Conservation (phyloP, 2,888 invertebrate species). For the Helobdella robusta region DNA sequence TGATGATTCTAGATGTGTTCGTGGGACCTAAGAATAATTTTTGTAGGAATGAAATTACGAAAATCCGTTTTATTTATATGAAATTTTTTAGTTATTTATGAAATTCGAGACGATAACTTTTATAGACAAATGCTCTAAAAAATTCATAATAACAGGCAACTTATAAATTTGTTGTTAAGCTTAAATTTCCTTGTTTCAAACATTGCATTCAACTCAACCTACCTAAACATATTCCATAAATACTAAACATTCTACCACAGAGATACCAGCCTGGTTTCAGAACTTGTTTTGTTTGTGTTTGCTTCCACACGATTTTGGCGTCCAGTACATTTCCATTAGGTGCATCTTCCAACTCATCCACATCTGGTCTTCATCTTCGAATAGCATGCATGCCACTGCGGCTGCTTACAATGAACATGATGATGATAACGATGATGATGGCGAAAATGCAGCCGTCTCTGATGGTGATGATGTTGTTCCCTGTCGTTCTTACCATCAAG, state of each 20-base stretch:
- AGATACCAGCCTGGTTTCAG: neutral
- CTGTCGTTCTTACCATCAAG: neutral
- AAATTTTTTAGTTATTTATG: no score
- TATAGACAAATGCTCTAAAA: no score
- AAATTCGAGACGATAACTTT: no score
- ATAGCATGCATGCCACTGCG: neutral
- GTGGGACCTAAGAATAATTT: no score
- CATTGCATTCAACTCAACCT: no score
- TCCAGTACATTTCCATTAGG: neutral
- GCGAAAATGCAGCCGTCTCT: constrained; percentile 2
- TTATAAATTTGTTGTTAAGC: no score
- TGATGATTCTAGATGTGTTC: no score
- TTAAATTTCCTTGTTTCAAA: no score
- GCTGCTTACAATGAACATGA: neutral
- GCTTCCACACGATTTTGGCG: neutral
- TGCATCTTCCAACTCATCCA: neutral
- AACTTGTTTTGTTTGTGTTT: neutral
- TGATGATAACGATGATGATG: neutral
- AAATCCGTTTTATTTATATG: no score
- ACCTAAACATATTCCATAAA: no score
- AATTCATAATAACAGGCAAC: no score
- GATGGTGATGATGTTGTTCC: constrained; percentile 4
- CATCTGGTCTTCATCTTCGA: neutral
- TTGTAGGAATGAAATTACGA: no score
- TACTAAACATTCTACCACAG: neutral